These are phyloP conservation scores for Drosophila yakuba DNA, from an alignment of 1,140 invertebrate genomes.

Conservation along the genomic window DNA sequence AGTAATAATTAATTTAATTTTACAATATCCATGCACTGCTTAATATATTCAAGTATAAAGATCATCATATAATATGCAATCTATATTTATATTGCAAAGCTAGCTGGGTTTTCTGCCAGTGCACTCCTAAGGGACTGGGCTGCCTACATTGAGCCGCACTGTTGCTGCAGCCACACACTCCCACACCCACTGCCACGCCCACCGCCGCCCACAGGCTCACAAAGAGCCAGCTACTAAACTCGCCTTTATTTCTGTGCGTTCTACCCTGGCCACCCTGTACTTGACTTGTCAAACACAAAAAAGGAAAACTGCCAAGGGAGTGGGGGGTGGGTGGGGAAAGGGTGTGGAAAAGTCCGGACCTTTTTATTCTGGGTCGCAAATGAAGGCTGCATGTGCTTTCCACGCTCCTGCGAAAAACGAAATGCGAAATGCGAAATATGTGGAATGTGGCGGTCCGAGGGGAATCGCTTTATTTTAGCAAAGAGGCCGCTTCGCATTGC, in stretches of 20 bases:
- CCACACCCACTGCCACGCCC: not conserved
- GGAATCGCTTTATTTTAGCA: slow-evolving; percentile 11
- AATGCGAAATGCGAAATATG: slow-evolving; percentile 33
- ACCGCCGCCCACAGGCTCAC: slow-evolving; percentile 13
- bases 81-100: too few relatives aligned
- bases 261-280: slow-evolving; percentile 38
- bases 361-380: slow-evolving; percentile 43
- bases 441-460: slow-evolving; percentile 17
- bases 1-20: too few relatives aligned
- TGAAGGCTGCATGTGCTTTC: slow-evolving; percentile 49
- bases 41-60: not conserved
- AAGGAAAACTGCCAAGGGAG: slow-evolving; percentile 5
- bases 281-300: slow-evolving; percentile 70
- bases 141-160: slow-evolving; percentile 29
- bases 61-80: too few relatives aligned
- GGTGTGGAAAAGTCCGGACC: slow-evolving; percentile 2
- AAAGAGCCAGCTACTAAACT: slow-evolving; percentile 34
- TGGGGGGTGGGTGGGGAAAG: not conserved
- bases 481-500: not conserved
- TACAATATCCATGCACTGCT: not conserved
- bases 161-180: slow-evolving; percentile 23
- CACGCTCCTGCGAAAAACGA: slow-evolving; percentile 31
- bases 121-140: slow-evolving; percentile 24
- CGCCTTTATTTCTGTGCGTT: slow-evolving; percentile 28
- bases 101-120: slow-evolving; percentile 1